phyloP scores from a whole-genome alignment of 2,888 invertebrate species.

The Drepana falcataria region DNA sequence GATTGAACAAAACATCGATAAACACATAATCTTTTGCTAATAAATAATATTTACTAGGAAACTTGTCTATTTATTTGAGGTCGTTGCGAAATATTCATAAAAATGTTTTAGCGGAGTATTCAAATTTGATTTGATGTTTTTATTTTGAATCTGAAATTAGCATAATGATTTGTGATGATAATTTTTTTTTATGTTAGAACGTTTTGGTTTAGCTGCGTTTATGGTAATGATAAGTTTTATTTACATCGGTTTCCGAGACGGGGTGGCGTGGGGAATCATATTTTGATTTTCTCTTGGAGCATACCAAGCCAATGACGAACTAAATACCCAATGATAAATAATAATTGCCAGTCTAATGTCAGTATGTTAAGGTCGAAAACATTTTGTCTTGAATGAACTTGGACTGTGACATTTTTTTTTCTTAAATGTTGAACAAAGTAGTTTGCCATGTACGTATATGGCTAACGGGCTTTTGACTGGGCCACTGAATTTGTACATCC shows the following conservation, averaged over 20 bases:
- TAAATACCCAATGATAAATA: not conserved
- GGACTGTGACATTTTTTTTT: constrained; percentile 9
- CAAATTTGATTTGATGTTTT: not conserved
- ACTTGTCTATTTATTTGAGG: too few species aligned
- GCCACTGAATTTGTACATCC: not conserved
- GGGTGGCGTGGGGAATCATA: constrained; percentile 17
- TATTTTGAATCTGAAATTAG: constrained; percentile 7
- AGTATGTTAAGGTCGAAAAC: constrained; percentile 30
- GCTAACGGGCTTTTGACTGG: not conserved
- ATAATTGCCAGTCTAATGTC: constrained; percentile 14
- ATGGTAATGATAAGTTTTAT: constrained; percentile 14
- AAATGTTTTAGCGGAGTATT: too few species aligned
- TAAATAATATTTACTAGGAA: too few species aligned
- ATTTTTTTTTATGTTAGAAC: not conserved
- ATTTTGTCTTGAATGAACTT: constrained; percentile 13
- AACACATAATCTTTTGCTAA: too few species aligned
- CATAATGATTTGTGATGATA: constrained; percentile 19
- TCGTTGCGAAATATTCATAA: too few species aligned
- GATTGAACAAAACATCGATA: too few species aligned
- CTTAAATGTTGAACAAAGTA: not conserved
- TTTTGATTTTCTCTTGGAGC: constrained; percentile 5
- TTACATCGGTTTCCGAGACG: constrained; percentile 21
- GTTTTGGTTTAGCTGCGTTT: too few species aligned
- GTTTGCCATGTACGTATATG: too few species aligned
- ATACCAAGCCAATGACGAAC: constrained; percentile 11